These are phyloP conservation scores for Poeciliopsis paucimaculata DNA, from an alignment of 2,797 vertebrate genomes.

Conservation along the genomic window DNA sequence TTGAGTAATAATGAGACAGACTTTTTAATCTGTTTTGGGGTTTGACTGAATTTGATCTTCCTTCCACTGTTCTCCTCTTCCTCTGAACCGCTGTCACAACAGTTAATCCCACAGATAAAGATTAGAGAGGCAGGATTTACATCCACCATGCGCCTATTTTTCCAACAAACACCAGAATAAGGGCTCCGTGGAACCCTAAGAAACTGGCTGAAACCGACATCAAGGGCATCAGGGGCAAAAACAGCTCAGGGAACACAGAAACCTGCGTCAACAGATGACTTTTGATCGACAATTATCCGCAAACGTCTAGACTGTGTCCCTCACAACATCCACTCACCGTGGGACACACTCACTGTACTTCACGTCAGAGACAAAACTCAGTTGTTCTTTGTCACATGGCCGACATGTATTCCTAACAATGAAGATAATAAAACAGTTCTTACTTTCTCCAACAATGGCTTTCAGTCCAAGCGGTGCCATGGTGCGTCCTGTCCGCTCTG, in stretches of 20 bases:
- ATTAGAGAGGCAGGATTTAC: conserved; percentile 71
- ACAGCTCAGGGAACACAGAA: not conserved
- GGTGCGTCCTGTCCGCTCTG: conserved; percentile 40
- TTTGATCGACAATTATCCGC: not conserved
- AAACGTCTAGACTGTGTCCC: not conserved
- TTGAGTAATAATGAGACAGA: not conserved
- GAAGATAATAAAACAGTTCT: conserved; percentile 53
- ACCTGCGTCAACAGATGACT: not conserved
- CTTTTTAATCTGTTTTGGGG: not conserved
- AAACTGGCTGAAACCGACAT: not conserved
- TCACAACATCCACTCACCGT: not conserved
- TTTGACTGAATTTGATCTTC: not conserved
- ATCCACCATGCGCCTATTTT: not conserved
- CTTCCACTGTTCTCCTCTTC: conserved; percentile 19
- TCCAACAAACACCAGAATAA: conserved; percentile 4
- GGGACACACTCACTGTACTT: not conserved
- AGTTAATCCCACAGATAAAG: conserved; percentile 70
- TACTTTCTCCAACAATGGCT: conserved; percentile 92
- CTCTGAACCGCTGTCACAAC: conserved; percentile 51
- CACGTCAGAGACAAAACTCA: not conserved
- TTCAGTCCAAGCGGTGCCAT: conserved; percentile 92
- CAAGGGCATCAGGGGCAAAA: not conserved
- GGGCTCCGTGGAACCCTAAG: not conserved
- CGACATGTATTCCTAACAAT: not conserved
- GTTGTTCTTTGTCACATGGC: not conserved